phyloP scores from a whole-genome alignment of 30 jellyfish, hydroid and myxozoan genomes.

The Cassiopea andromeda region DNA sequence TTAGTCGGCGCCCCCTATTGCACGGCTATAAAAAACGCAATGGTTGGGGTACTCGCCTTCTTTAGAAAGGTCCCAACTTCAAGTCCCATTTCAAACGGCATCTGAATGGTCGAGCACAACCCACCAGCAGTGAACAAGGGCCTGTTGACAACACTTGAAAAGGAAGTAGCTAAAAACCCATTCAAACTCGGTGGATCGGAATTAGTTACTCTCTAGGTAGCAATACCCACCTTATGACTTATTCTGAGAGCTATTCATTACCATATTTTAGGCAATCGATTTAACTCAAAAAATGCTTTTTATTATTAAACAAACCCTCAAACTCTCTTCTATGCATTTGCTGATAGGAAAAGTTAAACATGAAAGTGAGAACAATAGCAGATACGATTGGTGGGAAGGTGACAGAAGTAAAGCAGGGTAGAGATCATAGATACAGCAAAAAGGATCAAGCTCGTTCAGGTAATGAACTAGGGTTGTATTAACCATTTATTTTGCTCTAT shows the following conservation, averaged over 20 bases:
- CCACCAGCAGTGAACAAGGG: too few species aligned
- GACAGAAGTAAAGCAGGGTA: slow-evolving; percentile 29
- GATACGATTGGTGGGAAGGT: slow-evolving; percentile 75
- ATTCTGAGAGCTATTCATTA: too few species aligned
- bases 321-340: neutral
- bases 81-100: too few species aligned
- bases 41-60: too few species aligned
- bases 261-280: neutral
- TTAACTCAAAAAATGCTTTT: neutral
- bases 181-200: too few species aligned
- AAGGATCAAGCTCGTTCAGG: neutral
- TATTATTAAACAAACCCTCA: neutral
- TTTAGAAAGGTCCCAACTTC: too few species aligned
- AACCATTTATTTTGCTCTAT: neutral
- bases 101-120: too few species aligned
- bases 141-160: too few species aligned
- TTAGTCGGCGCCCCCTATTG: neutral
- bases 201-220: too few species aligned
- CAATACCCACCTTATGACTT: too few species aligned
- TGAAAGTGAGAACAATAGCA: slow-evolving; percentile 61
- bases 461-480: neutral
- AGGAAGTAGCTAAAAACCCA: too few species aligned
- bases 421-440: neutral
- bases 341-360: slow-evolving; percentile 33
- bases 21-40: too few species aligned